Percentiles rank a stretch among this genome's conserved stretches.
phyloP scores from a whole-genome alignment of 2,888 invertebrate genomes.

The Orchesella flavescens region DNA sequence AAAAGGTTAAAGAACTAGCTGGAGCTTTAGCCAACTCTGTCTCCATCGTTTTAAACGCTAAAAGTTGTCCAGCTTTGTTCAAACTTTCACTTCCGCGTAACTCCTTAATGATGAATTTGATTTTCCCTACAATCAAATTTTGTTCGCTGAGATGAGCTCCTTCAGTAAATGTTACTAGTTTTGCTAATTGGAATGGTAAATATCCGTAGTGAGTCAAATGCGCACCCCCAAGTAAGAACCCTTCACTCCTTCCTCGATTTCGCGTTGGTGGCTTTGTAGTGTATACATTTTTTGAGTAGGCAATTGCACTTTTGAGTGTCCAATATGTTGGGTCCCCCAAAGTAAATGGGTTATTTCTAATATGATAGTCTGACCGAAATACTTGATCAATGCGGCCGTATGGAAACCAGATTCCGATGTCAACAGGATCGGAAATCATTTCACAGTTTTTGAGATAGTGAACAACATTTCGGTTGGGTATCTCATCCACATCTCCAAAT shows the following conservation, averaged over 20 bases:
- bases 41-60: background rate
- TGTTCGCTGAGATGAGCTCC: no score
- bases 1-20: no score
- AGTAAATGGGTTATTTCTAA: constrained; percentile 27
- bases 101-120: background rate
- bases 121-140: background rate
- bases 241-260: constrained; percentile 37
- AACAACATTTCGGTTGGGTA: no score
- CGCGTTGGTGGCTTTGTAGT: constrained; percentile 23
- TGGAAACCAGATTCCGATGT: no score
- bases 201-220: no score
- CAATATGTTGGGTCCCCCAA: constrained; percentile 52
- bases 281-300: no score
- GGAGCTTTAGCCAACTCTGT: background rate
- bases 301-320: constrained; percentile 25
- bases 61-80: background rate
- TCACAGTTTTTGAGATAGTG: background rate
- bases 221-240: constrained; percentile 46
- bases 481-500: no score
- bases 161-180: constrained; percentile 7
- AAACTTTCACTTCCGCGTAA: background rate
- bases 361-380: constrained; percentile 33
- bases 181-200: constrained; percentile 40
- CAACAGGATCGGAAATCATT: background rate
- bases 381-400: no score